phyloP scores from a whole-genome alignment of 2,888 invertebrate genomes.

The Steinernema scapterisci region DNA sequence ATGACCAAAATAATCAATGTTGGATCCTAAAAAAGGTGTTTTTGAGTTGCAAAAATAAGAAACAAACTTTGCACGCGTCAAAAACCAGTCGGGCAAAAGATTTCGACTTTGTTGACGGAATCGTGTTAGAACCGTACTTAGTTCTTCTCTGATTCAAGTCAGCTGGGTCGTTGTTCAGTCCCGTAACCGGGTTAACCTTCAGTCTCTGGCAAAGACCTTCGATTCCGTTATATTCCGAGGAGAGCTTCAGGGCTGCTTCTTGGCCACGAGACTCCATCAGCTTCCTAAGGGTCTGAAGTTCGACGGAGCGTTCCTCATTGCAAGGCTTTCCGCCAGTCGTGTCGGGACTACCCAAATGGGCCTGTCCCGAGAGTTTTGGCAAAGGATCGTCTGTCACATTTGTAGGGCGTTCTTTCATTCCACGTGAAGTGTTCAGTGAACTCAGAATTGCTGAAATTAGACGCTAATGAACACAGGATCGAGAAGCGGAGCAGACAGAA shows the following conservation, averaged over 20 bases:
- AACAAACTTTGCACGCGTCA: conserved; percentile 56
- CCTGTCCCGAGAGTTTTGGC: not conserved
- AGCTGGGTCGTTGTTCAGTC: conserved; percentile 52
- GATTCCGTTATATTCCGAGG: conserved; percentile 56
- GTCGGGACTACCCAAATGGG: not conserved
- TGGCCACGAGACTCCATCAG: conserved; percentile 96
- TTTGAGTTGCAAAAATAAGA: not conserved
- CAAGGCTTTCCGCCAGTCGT: not conserved
- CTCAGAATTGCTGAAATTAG: no score
- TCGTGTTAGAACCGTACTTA: conserved; percentile 62
- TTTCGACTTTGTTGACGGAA: conserved; percentile 61
- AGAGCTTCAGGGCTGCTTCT: conserved; percentile 87
- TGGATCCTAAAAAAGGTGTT: conserved; percentile 56
- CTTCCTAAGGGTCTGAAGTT: conserved; percentile 77
- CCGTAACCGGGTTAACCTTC: conserved; percentile 56
- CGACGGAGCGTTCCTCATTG: not conserved
- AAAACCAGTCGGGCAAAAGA: conserved; percentile 56
- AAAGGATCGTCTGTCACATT: conserved; percentile 5
- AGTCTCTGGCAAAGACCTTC: conserved; percentile 60
- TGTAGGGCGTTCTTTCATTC: conserved; percentile 16
- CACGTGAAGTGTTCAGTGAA: not conserved
- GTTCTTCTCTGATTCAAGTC: conserved; percentile 51
- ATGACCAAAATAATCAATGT: conserved; percentile 64
- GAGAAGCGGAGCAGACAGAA: no score
- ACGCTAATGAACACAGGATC: no score